phyloP scores from a whole-genome alignment of 2,113 vertebrate genomes.

The Seriola dumerili region DNA sequence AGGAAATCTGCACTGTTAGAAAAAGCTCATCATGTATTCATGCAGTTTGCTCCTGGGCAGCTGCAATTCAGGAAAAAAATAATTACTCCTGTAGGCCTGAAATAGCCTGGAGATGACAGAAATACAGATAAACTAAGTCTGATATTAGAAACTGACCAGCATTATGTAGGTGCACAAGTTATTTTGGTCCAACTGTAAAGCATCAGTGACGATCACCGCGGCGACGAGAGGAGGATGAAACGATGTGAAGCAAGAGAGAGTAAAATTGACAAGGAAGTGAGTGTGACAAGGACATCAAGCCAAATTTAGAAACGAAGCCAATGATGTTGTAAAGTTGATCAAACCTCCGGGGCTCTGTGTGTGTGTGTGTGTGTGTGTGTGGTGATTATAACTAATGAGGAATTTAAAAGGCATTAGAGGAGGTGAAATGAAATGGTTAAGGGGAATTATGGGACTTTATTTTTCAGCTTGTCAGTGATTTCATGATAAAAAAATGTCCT shows the following conservation, averaged over 20 bases:
- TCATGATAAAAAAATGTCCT: constrained; percentile 2
- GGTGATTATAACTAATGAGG: constrained; percentile 20
- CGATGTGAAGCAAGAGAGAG: background rate
- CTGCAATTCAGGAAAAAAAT: background rate
- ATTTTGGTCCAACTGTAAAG: background rate
- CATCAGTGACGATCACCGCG: background rate
- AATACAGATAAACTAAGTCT: fast-evolving
- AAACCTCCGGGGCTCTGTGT: constrained; percentile 1
- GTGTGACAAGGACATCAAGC: constrained; percentile 26
- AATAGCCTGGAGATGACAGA: constrained; percentile 26
- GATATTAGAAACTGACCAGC: constrained; percentile 11
- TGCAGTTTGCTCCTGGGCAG: constrained; percentile 13
- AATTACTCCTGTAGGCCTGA: background rate
- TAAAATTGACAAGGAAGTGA: background rate
- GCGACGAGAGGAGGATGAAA: constrained; percentile 25
- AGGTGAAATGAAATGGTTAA: constrained; percentile 13
- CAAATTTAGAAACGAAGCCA: constrained; percentile 41
- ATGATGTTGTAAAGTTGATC: constrained; percentile 43
- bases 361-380: constrained; percentile 16
- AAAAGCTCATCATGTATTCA: background rate
- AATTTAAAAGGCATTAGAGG: constrained; percentile 32
- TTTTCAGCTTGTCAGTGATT: background rate
- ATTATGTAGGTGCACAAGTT: background rate
- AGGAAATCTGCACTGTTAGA: background rate
- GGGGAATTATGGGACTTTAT: constrained; percentile 4